Evolutionary conservation across 2,113 vertebrate genomes (phyloP).

Genomic region (Ginglymostoma cirratum): DNA sequence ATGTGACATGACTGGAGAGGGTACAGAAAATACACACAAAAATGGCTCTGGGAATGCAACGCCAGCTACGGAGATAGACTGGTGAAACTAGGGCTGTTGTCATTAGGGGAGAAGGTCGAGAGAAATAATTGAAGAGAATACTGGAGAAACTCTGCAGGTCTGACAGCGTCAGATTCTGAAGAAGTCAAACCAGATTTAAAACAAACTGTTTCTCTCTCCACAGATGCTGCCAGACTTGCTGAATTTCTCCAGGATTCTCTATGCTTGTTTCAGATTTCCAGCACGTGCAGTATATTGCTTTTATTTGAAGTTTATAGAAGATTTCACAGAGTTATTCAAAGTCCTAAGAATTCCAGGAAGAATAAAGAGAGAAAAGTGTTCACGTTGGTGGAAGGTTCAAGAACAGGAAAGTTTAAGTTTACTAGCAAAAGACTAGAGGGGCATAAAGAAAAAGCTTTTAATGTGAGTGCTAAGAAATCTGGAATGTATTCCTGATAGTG

Average conservation of each 20-base stretch:
- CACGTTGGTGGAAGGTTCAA: background rate
- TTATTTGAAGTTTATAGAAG: background rate
- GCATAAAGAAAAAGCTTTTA: background rate
- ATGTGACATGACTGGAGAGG: background rate
- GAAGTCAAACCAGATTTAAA: too few species aligned
- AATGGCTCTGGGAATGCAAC: background rate
- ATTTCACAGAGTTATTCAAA: background rate
- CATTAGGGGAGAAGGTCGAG: background rate
- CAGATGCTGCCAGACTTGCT: too few species aligned
- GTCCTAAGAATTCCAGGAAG: background rate
- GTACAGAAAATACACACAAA: background rate
- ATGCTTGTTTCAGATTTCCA: too few species aligned
- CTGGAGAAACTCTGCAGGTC: too few species aligned
- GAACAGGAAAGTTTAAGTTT: background rate
- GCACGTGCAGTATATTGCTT: too few species aligned
- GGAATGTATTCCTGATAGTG: background rate
- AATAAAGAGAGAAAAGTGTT: background rate
- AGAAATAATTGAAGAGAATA: background rate
- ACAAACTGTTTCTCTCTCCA: too few species aligned
- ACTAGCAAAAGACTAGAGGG: background rate
- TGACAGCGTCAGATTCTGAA: too few species aligned
- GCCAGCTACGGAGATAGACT: background rate
- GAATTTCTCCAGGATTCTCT: too few species aligned
- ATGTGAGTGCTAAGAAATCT: background rate
- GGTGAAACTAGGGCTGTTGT: background rate